Evolutionary conservation across 2,797 vertebrate species (phyloP).

Genomic region (Lerista edwardsae): DNA sequence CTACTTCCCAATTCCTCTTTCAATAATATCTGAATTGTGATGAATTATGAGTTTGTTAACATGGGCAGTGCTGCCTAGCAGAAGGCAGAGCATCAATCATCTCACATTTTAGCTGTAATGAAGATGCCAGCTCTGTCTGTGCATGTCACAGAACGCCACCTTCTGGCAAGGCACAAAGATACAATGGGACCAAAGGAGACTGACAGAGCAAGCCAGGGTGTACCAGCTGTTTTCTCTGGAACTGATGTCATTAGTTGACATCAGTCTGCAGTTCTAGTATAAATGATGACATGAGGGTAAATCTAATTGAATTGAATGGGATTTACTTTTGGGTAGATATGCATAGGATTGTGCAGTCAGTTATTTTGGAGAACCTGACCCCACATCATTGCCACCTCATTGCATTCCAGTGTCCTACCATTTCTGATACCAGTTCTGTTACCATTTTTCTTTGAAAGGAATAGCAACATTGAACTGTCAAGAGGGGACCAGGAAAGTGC

Average conservation of each 20-base stretch:
- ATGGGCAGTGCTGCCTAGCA: background rate
- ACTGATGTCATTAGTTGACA: background rate
- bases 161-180: constrained; percentile 14
- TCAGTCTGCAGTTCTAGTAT: too few species aligned
- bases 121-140: background rate
- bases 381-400: background rate
- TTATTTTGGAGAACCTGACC: background rate
- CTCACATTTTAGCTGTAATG: background rate
- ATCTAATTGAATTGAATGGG: too few species aligned
- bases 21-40: background rate
- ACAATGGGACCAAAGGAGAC: background rate
- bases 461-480: background rate
- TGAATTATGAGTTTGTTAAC: background rate
- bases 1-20: background rate
- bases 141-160: constrained; percentile 4
- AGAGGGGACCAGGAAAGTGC: background rate
- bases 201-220: background rate
- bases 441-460: background rate
- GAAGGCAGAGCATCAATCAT: too few species aligned
- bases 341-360: too few species aligned
- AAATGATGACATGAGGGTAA: too few species aligned
- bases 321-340: too few species aligned
- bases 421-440: background rate
- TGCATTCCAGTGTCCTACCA: background rate
- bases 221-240: background rate